Base-by-base conservation (phyloP, 1,140 invertebrate species). In the Microvelia longipes region DNA sequence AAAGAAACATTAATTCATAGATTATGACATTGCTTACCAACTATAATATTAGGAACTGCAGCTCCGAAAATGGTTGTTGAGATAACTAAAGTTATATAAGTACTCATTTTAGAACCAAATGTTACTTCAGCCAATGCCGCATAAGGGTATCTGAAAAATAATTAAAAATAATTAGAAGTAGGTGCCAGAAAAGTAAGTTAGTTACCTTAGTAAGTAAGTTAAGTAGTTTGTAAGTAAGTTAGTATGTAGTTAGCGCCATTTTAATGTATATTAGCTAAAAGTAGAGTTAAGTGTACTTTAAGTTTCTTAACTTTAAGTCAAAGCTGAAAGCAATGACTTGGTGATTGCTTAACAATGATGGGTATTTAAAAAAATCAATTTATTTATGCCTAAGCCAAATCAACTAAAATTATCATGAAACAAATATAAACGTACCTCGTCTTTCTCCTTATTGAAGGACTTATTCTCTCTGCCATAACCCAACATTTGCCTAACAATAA, bases 61-160 rank as follows among this genome's bases (percentile, higher is more conserved):
- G 85, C 86, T 13, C 87, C 85, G 75, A 91, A 91, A 50, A 91
- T 83, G 0, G 88, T 88, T 0, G 90, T 75, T 73, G 91, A 85
- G 5, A 90, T 78, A 2, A 92, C 80, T 68, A 89, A 79, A 0
- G 85, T 88, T 0, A 90, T 86, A 19, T 86, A 75, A 25, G 80
- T 81, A 60, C 85, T 81, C 14, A 83, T 79, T 68, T 77, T 78
- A 19, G 79, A 78, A 0, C 89, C 89, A 69, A 86, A 86, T 0
- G 87, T 85, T 28, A 90, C 75, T 77, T 91, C 87, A 0, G 87
- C 88, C 13, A 91, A 79, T n/a, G 89, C 89, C 1, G 88, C 86
- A 76, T 91, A 87, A 0, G 90, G 89, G 77, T 86, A 89, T 69
- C 89, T 88, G 73, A 5, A 73, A 71, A 29, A 72, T 61, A 72